phyloP scores from a whole-genome alignment of 2,888 invertebrate genomes.

The Rotaria sp. region DNA sequence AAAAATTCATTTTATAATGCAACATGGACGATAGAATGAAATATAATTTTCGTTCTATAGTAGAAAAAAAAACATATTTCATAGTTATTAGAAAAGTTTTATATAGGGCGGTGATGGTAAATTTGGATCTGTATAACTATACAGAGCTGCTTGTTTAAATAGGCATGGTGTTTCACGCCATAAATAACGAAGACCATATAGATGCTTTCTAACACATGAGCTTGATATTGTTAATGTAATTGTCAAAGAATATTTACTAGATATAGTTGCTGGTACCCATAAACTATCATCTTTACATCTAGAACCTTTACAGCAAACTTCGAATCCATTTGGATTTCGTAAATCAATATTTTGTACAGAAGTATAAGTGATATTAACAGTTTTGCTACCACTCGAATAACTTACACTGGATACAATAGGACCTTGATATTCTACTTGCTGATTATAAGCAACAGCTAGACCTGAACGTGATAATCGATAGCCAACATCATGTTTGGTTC shows the following conservation, averaged over 20 bases:
- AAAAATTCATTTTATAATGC: too few species aligned
- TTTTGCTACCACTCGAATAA: background rate
- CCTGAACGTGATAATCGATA: background rate
- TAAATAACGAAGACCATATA: background rate
- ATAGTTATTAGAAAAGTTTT: too few species aligned
- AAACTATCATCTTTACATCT: background rate
- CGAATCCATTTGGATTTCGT: background rate
- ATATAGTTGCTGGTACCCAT: background rate
- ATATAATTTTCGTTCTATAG: too few species aligned
- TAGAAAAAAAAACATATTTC: too few species aligned
- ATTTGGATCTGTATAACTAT: background rate
- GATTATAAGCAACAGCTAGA: background rate
- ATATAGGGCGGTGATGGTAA: background rate
- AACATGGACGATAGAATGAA: too few species aligned
- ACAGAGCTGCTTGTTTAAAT: background rate
- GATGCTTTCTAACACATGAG: background rate
- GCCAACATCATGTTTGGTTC: background rate
- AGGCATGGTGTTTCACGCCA: conserved; percentile 15
- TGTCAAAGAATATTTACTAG: background rate
- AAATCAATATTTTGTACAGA: background rate
- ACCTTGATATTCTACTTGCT: background rate
- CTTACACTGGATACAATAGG: background rate
- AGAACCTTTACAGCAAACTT: background rate
- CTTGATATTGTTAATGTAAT: background rate
- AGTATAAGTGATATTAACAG: background rate